Conservation (phyloP, 2,888 invertebrate genomes). For the Habroteleia sp. region DNA sequence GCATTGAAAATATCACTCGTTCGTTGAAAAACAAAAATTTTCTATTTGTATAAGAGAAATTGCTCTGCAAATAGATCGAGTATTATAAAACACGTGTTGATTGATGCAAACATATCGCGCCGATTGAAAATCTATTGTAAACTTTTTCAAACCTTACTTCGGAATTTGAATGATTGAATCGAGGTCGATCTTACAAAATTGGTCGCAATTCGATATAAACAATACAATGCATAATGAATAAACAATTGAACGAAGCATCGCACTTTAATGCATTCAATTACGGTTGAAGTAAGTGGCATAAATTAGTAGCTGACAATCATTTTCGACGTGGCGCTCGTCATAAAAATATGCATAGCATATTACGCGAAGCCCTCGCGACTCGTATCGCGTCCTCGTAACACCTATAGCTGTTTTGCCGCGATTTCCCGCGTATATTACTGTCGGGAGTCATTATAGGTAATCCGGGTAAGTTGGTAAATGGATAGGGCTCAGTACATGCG, state of each 20-base stretch:
- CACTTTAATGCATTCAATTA: slow-evolving; percentile 44
- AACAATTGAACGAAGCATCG: slow-evolving; percentile 13
- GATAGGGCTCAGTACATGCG: slow-evolving; percentile 54
- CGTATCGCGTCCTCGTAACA: slow-evolving; percentile 41
- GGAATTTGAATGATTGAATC: too few relatives aligned
- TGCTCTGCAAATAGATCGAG: too few relatives aligned
- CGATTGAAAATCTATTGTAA: too few relatives aligned
- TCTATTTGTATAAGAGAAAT: too few relatives aligned
- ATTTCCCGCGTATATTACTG: slow-evolving; percentile 60
- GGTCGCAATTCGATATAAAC: background rate
- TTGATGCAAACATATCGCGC: too few relatives aligned
- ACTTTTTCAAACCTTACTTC: too few relatives aligned
- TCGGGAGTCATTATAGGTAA: slow-evolving; percentile 62
- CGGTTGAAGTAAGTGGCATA: slow-evolving; percentile 18
- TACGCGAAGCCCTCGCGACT: slow-evolving; percentile 54
- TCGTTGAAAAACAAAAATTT: too few relatives aligned
- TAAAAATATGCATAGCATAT: slow-evolving; percentile 54
- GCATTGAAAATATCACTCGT: too few relatives aligned
- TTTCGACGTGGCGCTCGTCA: slow-evolving; percentile 28
- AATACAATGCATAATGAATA: slow-evolving; percentile 9
- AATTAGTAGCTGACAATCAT: slow-evolving; percentile 49
- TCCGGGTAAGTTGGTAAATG: slow-evolving; percentile 59
- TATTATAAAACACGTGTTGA: too few relatives aligned
- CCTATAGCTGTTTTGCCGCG: slow-evolving; percentile 52
- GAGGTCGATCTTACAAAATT: too few relatives aligned